Base-by-base conservation (phyloP, 2,888 invertebrate genomes). In the Cerastoderma edule region DNA sequence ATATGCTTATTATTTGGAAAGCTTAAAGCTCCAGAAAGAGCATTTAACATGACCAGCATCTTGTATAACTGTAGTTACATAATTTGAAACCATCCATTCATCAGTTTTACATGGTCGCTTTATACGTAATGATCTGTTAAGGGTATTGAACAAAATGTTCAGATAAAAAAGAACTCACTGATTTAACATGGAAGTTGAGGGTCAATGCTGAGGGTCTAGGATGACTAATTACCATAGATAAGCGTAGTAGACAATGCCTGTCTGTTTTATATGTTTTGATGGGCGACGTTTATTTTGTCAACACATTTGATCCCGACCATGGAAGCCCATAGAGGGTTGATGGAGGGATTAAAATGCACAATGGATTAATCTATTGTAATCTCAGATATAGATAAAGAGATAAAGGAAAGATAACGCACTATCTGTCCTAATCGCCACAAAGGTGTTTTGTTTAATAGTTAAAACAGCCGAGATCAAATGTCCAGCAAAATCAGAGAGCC, bases 181-280 rank as follows among this genome's bases (percentile, higher is more conserved):
- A n/a, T n/a, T n/a, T n/a, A n/a, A n/a, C n/a, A n/a, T n/a, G n/a
- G n/a, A n/a, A n/a, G n/a, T n/a, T n/a, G n/a, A n/a, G n/a, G n/a
- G n/a, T n/a, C n/a, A n/a, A n/a, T n/a, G n/a, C n/a, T n/a, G n/a
- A n/a, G n/a, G n/a, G 53, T 33, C 63, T 57, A 16, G 44, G 68
- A 70, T 80, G 76, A 80, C 80, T 80, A 80, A 80, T 80, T 73
- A 75, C 73, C 57, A 39, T 54, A 67, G 73, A 71, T 70, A 73
- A 79, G 32, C 50, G 39, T 16, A 32, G 73, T 67, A 74, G 71
- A 72, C 73, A 78, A 70, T 56, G 27, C 27, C 22, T 27, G 56
- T 10, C 71, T 78, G 74, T 74, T 66, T 60, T 56, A 63, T 63
- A 44, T 16, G n/a, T 24, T 22, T 32, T 46, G 54, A 50, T 74